A percentile compares a stretch with the other conserved stretches of the same genome.
These are phyloP conservation scores for Montipora cactus DNA, from an alignment of 64 coral and sea anemone genomes.

Conservation along the genomic window DNA sequence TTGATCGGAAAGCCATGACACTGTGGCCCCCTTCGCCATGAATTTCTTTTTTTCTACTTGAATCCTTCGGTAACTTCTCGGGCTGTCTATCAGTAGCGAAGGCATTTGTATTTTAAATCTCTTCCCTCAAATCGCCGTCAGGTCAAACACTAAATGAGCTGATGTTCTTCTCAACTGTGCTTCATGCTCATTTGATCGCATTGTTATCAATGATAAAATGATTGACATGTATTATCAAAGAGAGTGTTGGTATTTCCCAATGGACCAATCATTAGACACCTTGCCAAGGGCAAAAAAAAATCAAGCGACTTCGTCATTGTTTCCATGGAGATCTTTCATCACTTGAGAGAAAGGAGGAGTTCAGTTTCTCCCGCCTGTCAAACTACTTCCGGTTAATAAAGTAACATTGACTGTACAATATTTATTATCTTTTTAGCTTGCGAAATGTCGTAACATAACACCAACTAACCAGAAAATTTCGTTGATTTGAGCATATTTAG, in stretches of 20 bases:
- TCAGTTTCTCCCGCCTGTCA: slow-evolving; percentile 68
- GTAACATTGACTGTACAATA: slow-evolving; percentile 43
- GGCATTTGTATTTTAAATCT: slow-evolving; percentile 72
- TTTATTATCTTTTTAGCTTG: neutral
- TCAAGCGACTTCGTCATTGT: slow-evolving; percentile 50
- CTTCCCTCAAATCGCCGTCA: neutral
- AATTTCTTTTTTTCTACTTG: slow-evolving; percentile 88
- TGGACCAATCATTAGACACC: slow-evolving; percentile 66
- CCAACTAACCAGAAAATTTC: neutral
- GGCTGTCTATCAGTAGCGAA: slow-evolving; percentile 88
- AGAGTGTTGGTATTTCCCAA: slow-evolving; percentile 84
- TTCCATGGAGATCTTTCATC: slow-evolving; percentile 63
- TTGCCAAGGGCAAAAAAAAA: neutral
- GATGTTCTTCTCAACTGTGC: slow-evolving; percentile 44
- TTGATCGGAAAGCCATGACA: slow-evolving; percentile 86
- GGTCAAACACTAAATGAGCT: slow-evolving; percentile 3
- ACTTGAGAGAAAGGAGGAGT: slow-evolving; percentile 79
- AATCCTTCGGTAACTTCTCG: slow-evolving; percentile 81
- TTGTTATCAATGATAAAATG: slow-evolving; percentile 90
- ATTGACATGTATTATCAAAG: slow-evolving; percentile 76
- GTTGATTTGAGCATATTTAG: neutral
- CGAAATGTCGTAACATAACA: slow-evolving; percentile 36
- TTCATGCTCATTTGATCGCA: slow-evolving; percentile 70
- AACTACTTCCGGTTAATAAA: slow-evolving; percentile 82
- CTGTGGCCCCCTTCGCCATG: slow-evolving; percentile 85